phyloP scores from a whole-genome alignment of 2,797 vertebrate genomes.

The Synanceia verrucosa region DNA sequence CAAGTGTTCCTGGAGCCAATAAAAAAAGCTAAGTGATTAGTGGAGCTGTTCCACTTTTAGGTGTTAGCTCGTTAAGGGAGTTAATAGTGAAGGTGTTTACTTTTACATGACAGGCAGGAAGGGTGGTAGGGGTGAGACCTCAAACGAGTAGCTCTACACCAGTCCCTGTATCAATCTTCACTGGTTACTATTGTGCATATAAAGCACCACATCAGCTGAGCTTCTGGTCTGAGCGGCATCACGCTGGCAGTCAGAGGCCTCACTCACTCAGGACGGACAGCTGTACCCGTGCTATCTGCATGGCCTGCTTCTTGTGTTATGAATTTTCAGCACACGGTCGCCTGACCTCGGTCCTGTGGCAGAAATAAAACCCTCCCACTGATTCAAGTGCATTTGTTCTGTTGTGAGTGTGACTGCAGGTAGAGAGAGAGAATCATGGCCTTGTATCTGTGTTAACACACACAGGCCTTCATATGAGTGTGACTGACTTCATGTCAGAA shows the following conservation, averaged over 20 bases:
- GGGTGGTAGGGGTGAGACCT: slow-evolving; percentile 25
- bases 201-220: not conserved
- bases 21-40: slow-evolving; percentile 80
- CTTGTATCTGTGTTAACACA: slow-evolving; percentile 11
- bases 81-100: slow-evolving; percentile 82
- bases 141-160: slow-evolving; percentile 27
- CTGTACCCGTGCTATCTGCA: not conserved
- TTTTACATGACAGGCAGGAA: slow-evolving; percentile 72
- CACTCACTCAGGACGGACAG: not conserved
- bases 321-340: slow-evolving; percentile 28
- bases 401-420: slow-evolving; percentile 9
- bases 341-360: slow-evolving; percentile 40
- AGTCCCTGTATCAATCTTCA: slow-evolving; percentile 3
- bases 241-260: not conserved
- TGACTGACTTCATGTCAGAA: slow-evolving; percentile 16
- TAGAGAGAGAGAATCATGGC: not conserved
- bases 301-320: not conserved
- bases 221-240: not conserved
- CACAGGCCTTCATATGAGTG: not conserved
- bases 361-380: slow-evolving; percentile 36
- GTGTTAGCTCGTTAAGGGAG: slow-evolving; percentile 79
- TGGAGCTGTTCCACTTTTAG: slow-evolving; percentile 68
- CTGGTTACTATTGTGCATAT: not conserved
- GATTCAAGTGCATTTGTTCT: slow-evolving; percentile 30
- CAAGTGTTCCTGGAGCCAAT: slow-evolving; percentile 64